phyloP scores from a whole-genome alignment of 2,888 invertebrate species.

The Acleris laterana region DNA sequence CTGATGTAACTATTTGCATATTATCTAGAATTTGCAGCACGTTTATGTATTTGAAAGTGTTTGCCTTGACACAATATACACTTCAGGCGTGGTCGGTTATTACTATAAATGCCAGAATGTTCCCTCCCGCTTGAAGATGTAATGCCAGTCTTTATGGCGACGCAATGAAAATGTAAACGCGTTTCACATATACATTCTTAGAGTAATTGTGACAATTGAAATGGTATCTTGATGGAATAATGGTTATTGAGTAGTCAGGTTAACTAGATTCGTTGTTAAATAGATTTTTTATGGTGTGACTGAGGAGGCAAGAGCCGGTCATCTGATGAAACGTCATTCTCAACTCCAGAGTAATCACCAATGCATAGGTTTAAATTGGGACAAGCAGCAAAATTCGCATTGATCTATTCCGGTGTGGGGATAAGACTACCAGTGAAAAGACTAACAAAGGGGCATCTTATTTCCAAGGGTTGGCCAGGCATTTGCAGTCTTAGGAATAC shows the following conservation, averaged over 20 bases:
- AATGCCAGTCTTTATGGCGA: slow-evolving; percentile 9
- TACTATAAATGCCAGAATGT: slow-evolving; percentile 50
- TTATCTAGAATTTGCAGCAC: slow-evolving; percentile 38
- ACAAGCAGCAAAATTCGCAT: no score
- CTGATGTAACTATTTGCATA: slow-evolving; percentile 37
- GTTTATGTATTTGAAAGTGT: slow-evolving; percentile 55
- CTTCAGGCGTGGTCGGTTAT: slow-evolving; percentile 51
- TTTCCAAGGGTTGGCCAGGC: no score
- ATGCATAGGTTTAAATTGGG: no score
- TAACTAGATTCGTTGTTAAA: slow-evolving; percentile 13
- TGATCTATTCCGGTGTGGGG: no score
- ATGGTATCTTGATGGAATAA: slow-evolving; percentile 15
- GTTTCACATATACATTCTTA: slow-evolving; percentile 8
- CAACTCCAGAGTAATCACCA: no score
- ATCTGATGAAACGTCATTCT: no score
- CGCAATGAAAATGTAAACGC: slow-evolving; percentile 5
- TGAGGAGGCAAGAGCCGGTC: no score
- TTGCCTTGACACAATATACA: slow-evolving; percentile 63
- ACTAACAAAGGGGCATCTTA: no score
- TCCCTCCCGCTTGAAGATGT: slow-evolving; percentile 48
- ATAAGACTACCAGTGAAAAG: no score
- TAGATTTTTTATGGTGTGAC: neutral
- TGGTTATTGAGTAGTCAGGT: slow-evolving; percentile 20
- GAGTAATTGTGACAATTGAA: slow-evolving; percentile 17
- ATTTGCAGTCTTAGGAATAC: no score